Evolutionary conservation across 1,140 invertebrate species (phyloP).

Genomic region (Lordiphosa collinella): DNA sequence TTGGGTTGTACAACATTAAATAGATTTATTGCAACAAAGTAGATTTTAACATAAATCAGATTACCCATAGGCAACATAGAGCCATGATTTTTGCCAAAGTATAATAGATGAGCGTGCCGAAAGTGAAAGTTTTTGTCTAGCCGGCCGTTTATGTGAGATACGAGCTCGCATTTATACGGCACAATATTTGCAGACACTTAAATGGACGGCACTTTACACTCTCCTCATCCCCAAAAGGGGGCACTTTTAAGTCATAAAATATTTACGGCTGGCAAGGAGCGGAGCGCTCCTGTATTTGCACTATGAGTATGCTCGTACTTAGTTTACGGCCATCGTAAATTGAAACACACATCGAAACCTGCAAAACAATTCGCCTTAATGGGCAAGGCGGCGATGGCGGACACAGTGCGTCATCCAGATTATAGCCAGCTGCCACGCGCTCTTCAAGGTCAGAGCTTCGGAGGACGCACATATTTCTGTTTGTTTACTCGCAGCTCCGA

Average conservation of each 20-base stretch:
- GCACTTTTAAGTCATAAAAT: slow-evolving; percentile 54
- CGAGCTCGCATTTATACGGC: neutral
- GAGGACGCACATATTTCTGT: slow-evolving; percentile 10
- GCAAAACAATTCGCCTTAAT: slow-evolving; percentile 28
- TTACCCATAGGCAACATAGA: slow-evolving; percentile 24
- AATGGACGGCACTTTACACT: neutral
- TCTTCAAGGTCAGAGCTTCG: slow-evolving; percentile 3
- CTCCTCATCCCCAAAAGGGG: neutral
- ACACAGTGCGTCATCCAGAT: slow-evolving; percentile 10
- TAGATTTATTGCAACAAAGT: slow-evolving; percentile 47
- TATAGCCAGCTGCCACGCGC: neutral
- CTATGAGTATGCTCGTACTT: neutral
- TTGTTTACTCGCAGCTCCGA: slow-evolving; percentile 12
- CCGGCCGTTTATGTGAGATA: no score
- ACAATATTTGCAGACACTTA: neutral
- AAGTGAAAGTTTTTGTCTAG: slow-evolving; percentile 9
- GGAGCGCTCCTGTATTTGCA: slow-evolving; percentile 33
- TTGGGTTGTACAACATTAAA: slow-evolving; percentile 29
- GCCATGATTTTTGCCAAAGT: slow-evolving; percentile 27
- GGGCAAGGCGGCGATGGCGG: slow-evolving; percentile 15
- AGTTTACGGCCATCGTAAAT: slow-evolving; percentile 51
- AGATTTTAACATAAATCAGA: slow-evolving; percentile 56
- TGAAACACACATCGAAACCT: slow-evolving; percentile 38
- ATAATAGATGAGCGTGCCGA: slow-evolving; percentile 37
- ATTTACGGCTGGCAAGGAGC: slow-evolving; percentile 28